phyloP scores from a whole-genome alignment of 2,113 vertebrate genomes.

The Phaethornis superciliosus region DNA sequence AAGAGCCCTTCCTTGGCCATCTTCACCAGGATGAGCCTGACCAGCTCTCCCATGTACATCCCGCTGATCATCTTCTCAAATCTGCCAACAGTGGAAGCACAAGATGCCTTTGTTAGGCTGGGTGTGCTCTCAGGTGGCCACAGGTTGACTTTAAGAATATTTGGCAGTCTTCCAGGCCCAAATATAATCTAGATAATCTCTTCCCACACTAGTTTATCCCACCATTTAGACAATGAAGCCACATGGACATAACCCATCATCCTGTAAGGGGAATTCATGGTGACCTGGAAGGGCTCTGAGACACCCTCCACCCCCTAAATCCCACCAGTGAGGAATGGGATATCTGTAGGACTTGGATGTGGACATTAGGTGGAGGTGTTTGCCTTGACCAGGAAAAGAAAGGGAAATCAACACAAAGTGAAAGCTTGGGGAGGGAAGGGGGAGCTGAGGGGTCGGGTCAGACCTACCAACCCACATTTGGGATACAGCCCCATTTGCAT shows the following conservation, averaged over 20 bases:
- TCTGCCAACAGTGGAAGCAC: constrained; percentile 56
- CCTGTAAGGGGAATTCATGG: neutral
- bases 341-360: neutral
- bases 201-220: neutral
- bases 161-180: neutral
- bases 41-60: constrained; percentile 97
- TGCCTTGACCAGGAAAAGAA: neutral
- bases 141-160: neutral
- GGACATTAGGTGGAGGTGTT: neutral
- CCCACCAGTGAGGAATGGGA: neutral
- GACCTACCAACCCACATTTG: neutral
- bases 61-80: constrained; percentile 99
- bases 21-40: constrained; percentile 93
- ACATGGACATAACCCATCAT: rapidly evolving
- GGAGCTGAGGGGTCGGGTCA: rapidly evolving
- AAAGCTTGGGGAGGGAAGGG: rapidly evolving
- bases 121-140: rapidly evolving
- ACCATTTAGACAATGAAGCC: neutral
- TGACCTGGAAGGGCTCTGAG: neutral
- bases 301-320: rapidly evolving
- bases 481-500: neutral
- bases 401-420: rapidly evolving
- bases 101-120: neutral
- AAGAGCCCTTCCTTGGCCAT: constrained; percentile 90
- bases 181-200: neutral